phyloP scores from a whole-genome alignment of 2,113 vertebrate genomes.

The Thalassarche chlororhynchos region DNA sequence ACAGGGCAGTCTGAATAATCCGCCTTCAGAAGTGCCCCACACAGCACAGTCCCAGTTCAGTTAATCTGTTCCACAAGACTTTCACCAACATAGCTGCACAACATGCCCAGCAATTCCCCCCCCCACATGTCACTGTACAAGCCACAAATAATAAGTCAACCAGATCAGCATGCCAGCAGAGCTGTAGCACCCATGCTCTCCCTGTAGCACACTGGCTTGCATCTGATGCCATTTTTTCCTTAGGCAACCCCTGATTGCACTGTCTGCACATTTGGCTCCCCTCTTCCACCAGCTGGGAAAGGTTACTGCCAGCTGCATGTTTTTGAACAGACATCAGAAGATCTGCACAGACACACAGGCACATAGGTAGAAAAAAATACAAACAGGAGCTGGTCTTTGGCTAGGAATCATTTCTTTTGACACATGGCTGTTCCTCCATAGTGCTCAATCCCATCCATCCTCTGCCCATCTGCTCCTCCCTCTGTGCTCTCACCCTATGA shows the following conservation, averaged over 20 bases:
- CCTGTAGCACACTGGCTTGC: neutral
- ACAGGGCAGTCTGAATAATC: neutral
- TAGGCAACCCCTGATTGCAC: neutral
- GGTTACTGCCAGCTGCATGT: neutral
- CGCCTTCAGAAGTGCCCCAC: neutral
- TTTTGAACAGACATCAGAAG: neutral
- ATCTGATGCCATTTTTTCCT: neutral
- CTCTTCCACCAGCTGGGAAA: neutral
- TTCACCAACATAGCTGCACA: neutral
- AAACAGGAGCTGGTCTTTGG: neutral
- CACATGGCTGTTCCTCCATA: neutral
- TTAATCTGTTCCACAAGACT: neutral
- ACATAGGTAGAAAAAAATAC: neutral
- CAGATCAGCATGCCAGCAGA: neutral
- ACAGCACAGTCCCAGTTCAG: neutral
- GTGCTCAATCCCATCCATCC: neutral
- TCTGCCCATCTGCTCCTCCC: neutral
- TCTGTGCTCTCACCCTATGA: neutral
- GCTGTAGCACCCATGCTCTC: neutral
- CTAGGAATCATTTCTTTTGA: neutral
- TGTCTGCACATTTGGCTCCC: neutral
- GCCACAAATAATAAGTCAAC: neutral
- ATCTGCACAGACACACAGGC: neutral
- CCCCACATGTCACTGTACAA: fast-evolving
- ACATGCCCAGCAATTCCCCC: neutral